A percentile compares a stretch with the other conserved stretches of the same genome.
These are phyloP conservation scores for Eurystomus gularis DNA, from an alignment of 2,113 vertebrate genomes.

Conservation along the genomic window DNA sequence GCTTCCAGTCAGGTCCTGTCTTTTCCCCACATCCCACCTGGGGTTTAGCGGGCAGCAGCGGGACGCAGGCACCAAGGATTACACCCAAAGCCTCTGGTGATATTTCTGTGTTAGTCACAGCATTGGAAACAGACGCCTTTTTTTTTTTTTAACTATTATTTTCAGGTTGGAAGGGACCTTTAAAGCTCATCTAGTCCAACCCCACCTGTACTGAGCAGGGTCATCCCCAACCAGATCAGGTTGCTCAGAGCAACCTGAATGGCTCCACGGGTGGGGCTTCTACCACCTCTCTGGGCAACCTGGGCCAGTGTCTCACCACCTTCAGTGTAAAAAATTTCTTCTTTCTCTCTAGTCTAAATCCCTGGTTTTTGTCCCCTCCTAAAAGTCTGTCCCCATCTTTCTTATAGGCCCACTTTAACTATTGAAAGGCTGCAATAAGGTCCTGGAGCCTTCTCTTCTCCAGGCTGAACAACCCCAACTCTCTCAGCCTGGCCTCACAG, in stretches of 20 bases:
- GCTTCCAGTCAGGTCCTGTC: not conserved
- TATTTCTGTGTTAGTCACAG: fast-evolving
- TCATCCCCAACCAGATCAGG: not conserved
- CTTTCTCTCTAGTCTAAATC: not conserved
- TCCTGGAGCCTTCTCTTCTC: not conserved
- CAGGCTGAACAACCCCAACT: not conserved
- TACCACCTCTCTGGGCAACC: not conserved
- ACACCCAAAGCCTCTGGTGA: not conserved
- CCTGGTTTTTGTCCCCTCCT: not conserved
- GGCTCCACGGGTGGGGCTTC: not conserved
- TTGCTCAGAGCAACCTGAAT: not conserved
- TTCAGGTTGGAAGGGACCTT: not conserved
- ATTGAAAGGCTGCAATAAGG: too few species aligned
- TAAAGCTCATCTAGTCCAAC: not conserved
- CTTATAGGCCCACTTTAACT: not conserved
- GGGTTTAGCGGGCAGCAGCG: not conserved
- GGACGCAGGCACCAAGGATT: not conserved
- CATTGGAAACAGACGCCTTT: not conserved
- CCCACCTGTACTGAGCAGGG: not conserved
- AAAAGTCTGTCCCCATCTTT: not conserved
- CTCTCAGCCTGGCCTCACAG: not conserved
- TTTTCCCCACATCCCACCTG: not conserved
- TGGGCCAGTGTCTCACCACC: not conserved
- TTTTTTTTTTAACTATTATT: not conserved
- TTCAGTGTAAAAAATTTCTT: not conserved